phyloP scores from a whole-genome alignment of 2,113 vertebrate genomes.

The Pteronura brasiliensis region DNA sequence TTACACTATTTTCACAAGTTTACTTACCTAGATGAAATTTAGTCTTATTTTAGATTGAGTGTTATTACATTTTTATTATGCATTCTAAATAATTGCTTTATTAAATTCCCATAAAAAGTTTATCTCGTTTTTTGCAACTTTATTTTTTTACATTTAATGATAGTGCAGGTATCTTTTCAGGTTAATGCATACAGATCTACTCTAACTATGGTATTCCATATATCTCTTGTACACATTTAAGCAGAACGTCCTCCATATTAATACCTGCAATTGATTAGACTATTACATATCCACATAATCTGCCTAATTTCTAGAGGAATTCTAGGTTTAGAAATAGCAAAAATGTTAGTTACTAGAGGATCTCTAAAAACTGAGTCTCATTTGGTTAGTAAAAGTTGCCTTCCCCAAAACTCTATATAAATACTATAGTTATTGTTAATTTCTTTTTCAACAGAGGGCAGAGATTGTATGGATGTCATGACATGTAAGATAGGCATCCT shows the following conservation, averaged over 20 bases:
- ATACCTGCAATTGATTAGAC: not conserved
- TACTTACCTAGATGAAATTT: not conserved
- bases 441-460: not conserved
- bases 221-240: not conserved
- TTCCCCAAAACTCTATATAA: not conserved
- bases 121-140: not conserved
- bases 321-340: not conserved
- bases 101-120: not conserved
- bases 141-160: not conserved
- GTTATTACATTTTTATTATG: not conserved
- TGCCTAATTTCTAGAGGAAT: not conserved
- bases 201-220: not conserved
- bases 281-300: not conserved
- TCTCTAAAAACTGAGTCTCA: not conserved
- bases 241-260: not conserved
- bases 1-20: not conserved
- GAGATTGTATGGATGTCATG: not conserved
- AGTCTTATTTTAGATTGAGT: not conserved
- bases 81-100: conserved; percentile 7
- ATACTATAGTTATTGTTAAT: not conserved
- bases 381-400: conserved; percentile 7
- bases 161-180: not conserved
- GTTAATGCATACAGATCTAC: not conserved
- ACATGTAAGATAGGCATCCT: not conserved
- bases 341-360: not conserved